These are phyloP conservation scores for Prunella himalayana DNA, from an alignment of 2,113 vertebrate species.

Conservation along the genomic window DNA sequence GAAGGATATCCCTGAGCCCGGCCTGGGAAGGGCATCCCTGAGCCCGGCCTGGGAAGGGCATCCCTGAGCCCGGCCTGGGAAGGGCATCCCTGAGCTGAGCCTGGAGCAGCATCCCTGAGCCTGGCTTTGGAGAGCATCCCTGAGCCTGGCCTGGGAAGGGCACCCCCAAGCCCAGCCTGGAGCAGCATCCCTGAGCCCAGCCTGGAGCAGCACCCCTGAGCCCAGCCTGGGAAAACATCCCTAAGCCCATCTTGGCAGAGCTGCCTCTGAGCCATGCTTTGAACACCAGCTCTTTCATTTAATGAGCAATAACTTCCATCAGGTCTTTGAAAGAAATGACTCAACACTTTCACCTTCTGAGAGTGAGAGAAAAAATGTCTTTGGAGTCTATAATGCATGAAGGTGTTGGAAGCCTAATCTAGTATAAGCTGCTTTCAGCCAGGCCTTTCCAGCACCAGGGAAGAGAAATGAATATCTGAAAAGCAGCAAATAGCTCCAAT, in stretches of 20 bases:
- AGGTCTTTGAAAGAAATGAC: slow-evolving; percentile 17
- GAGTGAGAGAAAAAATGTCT: background rate
- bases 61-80: too few relatives aligned
- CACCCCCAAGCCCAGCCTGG: too few relatives aligned
- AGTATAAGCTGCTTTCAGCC: background rate
- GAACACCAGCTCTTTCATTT: background rate
- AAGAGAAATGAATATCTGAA: slow-evolving; percentile 29
- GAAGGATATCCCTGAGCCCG: too few relatives aligned
- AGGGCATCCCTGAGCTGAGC: too few relatives aligned
- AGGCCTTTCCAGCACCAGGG: background rate
- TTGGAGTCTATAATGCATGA: slow-evolving; percentile 12
- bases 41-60: too few relatives aligned
- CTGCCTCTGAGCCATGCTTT: background rate
- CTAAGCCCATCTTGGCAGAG: background rate
- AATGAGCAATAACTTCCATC: background rate
- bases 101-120: too few relatives aligned
- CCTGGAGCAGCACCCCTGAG: too few relatives aligned
- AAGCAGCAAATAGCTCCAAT: background rate
- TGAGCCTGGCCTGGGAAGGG: too few relatives aligned
- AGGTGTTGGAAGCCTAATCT: slow-evolving; percentile 11
- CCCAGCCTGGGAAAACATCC: background rate
- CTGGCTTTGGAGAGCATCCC: too few relatives aligned
- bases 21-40: background rate
- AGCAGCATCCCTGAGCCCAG: too few relatives aligned
- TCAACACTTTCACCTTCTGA: background rate